Percentiles rank a stretch among this genome's conserved stretches.
Evolutionary conservation across 2,113 vertebrate genomes (phyloP).

Genomic region (Ellobius talpinus): DNA sequence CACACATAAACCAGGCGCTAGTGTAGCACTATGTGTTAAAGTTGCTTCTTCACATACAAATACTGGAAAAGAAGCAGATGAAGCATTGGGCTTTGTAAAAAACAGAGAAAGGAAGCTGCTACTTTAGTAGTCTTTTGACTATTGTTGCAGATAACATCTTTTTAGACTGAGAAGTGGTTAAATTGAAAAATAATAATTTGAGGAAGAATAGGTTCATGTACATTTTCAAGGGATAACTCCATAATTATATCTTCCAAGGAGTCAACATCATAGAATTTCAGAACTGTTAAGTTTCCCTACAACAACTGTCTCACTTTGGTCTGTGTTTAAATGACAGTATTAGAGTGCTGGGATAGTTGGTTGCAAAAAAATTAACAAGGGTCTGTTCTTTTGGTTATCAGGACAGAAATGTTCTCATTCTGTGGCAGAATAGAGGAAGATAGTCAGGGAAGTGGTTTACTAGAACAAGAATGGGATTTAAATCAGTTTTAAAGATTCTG

Average conservation of each 20-base stretch:
- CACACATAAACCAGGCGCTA: neutral
- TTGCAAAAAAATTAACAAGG: neutral
- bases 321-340: neutral
- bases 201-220: neutral
- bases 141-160: neutral
- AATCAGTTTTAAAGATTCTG: constrained; percentile 23
- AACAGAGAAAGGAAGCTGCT: neutral
- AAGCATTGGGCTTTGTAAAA: constrained; percentile 48
- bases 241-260: neutral
- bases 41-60: constrained; percentile 4
- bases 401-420: constrained; percentile 5
- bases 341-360: neutral
- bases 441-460: neutral
- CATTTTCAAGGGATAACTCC: neutral
- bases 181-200: constrained; percentile 37
- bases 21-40: neutral
- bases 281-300: neutral
- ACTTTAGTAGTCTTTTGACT: constrained; percentile 57
- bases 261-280: neutral
- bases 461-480: constrained; percentile 37
- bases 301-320: neutral
- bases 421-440: neutral
- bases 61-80: constrained; percentile 31
- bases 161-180: constrained; percentile 39
- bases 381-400: constrained; percentile 10